These are phyloP conservation scores for Zosterops pallidus DNA, from an alignment of 2,113 vertebrate genomes.

Conservation along the genomic window DNA sequence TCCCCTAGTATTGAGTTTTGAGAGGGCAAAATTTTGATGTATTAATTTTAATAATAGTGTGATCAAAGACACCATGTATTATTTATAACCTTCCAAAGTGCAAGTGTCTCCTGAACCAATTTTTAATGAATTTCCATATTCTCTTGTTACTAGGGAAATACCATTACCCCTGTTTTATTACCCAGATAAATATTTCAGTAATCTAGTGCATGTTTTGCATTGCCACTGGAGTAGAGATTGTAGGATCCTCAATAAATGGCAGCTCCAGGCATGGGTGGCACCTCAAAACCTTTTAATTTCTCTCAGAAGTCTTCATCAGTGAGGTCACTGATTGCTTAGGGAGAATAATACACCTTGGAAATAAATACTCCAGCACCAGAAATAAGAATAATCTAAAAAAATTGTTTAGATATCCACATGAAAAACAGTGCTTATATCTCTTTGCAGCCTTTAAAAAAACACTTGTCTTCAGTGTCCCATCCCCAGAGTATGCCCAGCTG, in stretches of 20 bases:
- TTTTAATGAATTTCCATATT: not conserved
- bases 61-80: not conserved
- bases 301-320: not conserved
- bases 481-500: rapidly evolving
- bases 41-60: not conserved
- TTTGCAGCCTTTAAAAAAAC: not conserved
- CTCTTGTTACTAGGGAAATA: not conserved
- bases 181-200: not conserved
- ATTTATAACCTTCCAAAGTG: not conserved
- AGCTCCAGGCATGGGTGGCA: not conserved
- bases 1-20: not conserved
- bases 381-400: not conserved
- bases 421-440: not conserved
- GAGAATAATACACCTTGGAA: not conserved
- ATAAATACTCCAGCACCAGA: not conserved
- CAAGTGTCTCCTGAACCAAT: rapidly evolving
- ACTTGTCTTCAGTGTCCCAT: not conserved
- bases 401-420: not conserved
- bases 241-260: not conserved
- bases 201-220: not conserved
- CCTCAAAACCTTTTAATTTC: not conserved
- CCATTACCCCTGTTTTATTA: not conserved
- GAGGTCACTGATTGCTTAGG: not conserved
- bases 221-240: not conserved
- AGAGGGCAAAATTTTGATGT: not conserved